A percentile compares a stretch with the other conserved stretches of the same genome.
These are phyloP conservation scores for Cryptomyrus ogoouensis DNA, from an alignment of 2,113 vertebrate species.

Conservation along the genomic window DNA sequence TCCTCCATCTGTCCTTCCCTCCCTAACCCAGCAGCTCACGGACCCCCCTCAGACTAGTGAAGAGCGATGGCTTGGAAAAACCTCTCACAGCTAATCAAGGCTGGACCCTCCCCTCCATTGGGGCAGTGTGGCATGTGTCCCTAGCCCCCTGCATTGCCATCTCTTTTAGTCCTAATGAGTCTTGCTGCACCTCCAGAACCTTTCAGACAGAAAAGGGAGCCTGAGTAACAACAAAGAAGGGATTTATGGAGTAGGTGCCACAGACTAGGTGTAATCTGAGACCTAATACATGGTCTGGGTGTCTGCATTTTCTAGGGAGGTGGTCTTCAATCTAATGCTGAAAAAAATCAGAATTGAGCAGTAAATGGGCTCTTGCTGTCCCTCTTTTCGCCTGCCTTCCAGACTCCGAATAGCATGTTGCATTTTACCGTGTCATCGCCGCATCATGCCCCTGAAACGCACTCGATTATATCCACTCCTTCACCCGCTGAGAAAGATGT, in stretches of 20 bases:
- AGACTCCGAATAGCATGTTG: neutral
- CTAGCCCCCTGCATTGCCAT: constrained; percentile 22
- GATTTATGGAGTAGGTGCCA: neutral
- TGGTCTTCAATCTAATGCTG: neutral
- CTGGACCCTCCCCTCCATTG: constrained; percentile 28
- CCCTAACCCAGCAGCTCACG: constrained; percentile 19
- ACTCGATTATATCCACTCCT: neutral
- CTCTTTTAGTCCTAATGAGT: neutral
- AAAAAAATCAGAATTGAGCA: neutral
- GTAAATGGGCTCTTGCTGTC: neutral
- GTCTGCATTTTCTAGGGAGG: neutral
- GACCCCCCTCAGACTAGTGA: constrained; percentile 12
- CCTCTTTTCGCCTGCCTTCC: neutral
- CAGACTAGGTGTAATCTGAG: neutral
- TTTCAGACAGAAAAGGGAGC: neutral
- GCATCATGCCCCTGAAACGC: neutral
- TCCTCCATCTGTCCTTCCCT: neutral
- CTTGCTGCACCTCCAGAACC: neutral
- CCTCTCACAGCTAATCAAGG: constrained; percentile 40
- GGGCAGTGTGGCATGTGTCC: constrained; percentile 26
- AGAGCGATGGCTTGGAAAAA: constrained; percentile 29
- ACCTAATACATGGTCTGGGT: neutral
- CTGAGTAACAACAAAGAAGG: neutral
- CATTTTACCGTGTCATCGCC: neutral
- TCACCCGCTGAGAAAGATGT: neutral